Base-by-base conservation (phyloP, 2,888 invertebrate genomes). In the Cloeon dipterum region DNA sequence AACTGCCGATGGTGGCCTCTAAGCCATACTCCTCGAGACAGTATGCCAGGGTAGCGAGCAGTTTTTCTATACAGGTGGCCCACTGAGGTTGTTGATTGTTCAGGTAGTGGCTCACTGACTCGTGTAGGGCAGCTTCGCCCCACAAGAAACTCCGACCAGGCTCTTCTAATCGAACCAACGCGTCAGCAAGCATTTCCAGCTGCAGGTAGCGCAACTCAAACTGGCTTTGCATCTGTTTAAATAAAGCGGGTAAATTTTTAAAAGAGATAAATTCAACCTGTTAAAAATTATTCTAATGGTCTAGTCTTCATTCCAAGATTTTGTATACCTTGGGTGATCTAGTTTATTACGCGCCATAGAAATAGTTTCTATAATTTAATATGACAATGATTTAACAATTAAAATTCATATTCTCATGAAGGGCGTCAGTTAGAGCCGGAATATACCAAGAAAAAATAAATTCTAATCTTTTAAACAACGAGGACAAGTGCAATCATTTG, bases 81-180 rank as follows among this genome's bases (percentile, higher is more conserved):
- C 68, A 66, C 41, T 58, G 57, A 37, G 50, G 52, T 37, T 56
- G 52, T 20, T 54, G 52, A 1, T 50, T 48, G 21, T 65, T 53
- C 35, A 51, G 47, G 44, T 57, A 59, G 25, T 70, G 68, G 36
- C 68, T 65, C 36, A 81, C 59, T 2, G 75, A 65, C 57, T 83
- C 83, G 50, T 77, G 66, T 17, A 83, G 58, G 47, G 75, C 76
- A 38, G 65, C 69, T 46, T 85, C 73, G 2, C 74, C 69, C 82
- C 82, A 86, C 43, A 70, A 59, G 41, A 78, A 69, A 49, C 79
- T 78, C 33, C 71, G 68, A 41, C 70, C 59, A 10, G 56, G 59
- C 39, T 68, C 63, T 39, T 66, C 60, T 25, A 71, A 53, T 38
- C 70, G 66, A 66, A 68, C 70, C 40, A 74, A 63, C 29, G 73